These are phyloP conservation scores for Ctenopoma multispine DNA, from an alignment of 2,797 vertebrate species.

Conservation along the genomic window DNA sequence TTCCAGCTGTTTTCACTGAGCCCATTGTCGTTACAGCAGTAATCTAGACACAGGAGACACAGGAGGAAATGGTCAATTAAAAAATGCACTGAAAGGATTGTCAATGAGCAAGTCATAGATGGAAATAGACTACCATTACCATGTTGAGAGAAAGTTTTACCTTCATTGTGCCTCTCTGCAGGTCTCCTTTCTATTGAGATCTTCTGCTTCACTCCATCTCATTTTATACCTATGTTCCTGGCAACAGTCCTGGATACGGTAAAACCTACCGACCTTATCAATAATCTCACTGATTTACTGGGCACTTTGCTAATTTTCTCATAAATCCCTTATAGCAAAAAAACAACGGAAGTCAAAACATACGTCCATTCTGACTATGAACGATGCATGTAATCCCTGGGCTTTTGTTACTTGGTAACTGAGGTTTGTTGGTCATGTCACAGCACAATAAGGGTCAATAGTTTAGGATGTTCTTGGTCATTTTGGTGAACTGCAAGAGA, in stretches of 20 bases:
- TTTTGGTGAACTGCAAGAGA: slow-evolving; percentile 5
- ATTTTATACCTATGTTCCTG: slow-evolving; percentile 76
- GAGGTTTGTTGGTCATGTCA: slow-evolving; percentile 51
- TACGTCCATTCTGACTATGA: slow-evolving; percentile 60
- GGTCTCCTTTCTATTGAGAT: slow-evolving; percentile 44
- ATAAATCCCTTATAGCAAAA: slow-evolving; percentile 74
- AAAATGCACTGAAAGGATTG: slow-evolving; percentile 1
- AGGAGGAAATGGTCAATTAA: slow-evolving; percentile 33
- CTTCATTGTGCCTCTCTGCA: slow-evolving; percentile 49
- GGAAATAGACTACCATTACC: slow-evolving; percentile 50
- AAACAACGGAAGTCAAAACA: slow-evolving; percentile 70
- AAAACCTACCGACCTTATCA: slow-evolving; percentile 75
- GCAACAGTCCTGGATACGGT: slow-evolving; percentile 67
- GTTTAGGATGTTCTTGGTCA: slow-evolving; percentile 30
- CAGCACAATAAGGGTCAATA: slow-evolving; percentile 36
- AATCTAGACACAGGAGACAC: slow-evolving; percentile 56
- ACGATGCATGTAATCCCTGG: slow-evolving; percentile 68
- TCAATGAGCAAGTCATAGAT: background rate
- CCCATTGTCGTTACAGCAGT: slow-evolving; percentile 80
- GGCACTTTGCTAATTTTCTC: slow-evolving; percentile 53
- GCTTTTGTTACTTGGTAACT: slow-evolving; percentile 73
- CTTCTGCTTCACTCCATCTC: slow-evolving; percentile 11
- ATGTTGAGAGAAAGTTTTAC: slow-evolving; percentile 54
- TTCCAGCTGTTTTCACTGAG: slow-evolving; percentile 86
- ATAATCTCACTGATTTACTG: slow-evolving; percentile 67